These are phyloP conservation scores for Papilio elwesi DNA, from an alignment of 2,888 invertebrate species.

Conservation along the genomic window DNA sequence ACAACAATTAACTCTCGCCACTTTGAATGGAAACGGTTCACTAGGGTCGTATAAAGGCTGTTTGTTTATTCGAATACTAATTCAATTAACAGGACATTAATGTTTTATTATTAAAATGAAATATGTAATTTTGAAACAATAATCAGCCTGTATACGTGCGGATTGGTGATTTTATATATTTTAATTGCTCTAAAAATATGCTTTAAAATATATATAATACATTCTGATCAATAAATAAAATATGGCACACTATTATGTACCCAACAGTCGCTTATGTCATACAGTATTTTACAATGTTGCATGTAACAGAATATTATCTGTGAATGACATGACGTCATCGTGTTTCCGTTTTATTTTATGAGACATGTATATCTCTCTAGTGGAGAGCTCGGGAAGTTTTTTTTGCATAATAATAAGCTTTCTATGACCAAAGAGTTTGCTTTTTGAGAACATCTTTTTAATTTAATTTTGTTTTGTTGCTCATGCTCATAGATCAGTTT, in stretches of 20 bases:
- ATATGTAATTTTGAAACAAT: background rate
- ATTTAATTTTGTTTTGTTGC: slow-evolving; percentile 45
- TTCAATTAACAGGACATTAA: background rate
- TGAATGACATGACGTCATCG: slow-evolving; percentile 72
- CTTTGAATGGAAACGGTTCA: slow-evolving; percentile 48
- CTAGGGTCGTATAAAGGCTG: slow-evolving; percentile 53
- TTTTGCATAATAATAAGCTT: slow-evolving; percentile 65
- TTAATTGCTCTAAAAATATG: background rate
- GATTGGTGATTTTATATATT: slow-evolving; percentile 36
- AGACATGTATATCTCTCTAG: slow-evolving; percentile 72
- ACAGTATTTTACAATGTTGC: slow-evolving; percentile 52
- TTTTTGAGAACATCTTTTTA: slow-evolving; percentile 48
- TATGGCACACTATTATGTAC: slow-evolving; percentile 19
- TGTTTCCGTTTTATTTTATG: slow-evolving; percentile 48
- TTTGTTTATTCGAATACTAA: slow-evolving; percentile 38
- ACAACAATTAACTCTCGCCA: slow-evolving; percentile 65
- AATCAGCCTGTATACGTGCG: slow-evolving; percentile 41
- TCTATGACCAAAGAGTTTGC: slow-evolving; percentile 71
- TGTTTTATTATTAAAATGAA: background rate
- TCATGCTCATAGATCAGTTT: slow-evolving; percentile 9
- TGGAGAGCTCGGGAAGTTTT: slow-evolving; percentile 83
- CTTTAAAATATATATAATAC: slow-evolving; percentile 6
- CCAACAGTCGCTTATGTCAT: slow-evolving; percentile 26
- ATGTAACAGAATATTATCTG: slow-evolving; percentile 76
- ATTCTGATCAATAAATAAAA: slow-evolving; percentile 1